These are phyloP conservation scores for Kryptolebias ocellatus DNA, from an alignment of 2,797 vertebrate species.

Conservation along the genomic window DNA sequence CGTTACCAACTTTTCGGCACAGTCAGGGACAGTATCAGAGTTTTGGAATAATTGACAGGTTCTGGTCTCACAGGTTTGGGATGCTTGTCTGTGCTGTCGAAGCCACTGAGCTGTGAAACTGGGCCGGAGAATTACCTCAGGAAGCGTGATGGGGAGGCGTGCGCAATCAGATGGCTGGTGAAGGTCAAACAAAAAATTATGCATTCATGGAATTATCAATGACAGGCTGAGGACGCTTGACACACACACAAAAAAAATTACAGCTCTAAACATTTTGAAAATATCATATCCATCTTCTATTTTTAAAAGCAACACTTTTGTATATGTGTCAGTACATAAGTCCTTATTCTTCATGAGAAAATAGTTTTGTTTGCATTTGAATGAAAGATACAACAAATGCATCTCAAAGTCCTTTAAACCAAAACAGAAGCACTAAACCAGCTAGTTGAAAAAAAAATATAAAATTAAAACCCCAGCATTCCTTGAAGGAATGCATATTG, in stretches of 20 bases:
- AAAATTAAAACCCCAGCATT: no score
- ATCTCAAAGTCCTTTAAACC: no score
- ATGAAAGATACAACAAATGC: no score
- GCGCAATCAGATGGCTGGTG: slow-evolving; percentile 51
- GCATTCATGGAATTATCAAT: slow-evolving; percentile 59
- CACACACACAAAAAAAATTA: slow-evolving; percentile 32
- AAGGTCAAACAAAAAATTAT: slow-evolving; percentile 69
- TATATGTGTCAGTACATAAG: background rate
- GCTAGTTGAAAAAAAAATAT: no score
- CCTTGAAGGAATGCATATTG: no score
- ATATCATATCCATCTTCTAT: slow-evolving; percentile 7
- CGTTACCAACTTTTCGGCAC: slow-evolving; percentile 55
- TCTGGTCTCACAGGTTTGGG: slow-evolving; percentile 62
- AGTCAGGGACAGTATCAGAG: slow-evolving; percentile 49
- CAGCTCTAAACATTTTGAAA: slow-evolving; percentile 34
- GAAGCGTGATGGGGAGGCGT: slow-evolving; percentile 61
- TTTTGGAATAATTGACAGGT: slow-evolving; percentile 63
- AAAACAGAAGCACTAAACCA: no score
- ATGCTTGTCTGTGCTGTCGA: slow-evolving; percentile 52
- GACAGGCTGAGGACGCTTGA: slow-evolving; percentile 37
- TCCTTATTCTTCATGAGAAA: slow-evolving; percentile 11
- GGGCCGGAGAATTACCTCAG: slow-evolving; percentile 69
- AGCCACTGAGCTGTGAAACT: slow-evolving; percentile 66
- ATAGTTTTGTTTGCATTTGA: no score
- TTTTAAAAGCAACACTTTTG: background rate